phyloP scores from a whole-genome alignment of 2,113 vertebrate genomes.

The Anthoscopus minutus region DNA sequence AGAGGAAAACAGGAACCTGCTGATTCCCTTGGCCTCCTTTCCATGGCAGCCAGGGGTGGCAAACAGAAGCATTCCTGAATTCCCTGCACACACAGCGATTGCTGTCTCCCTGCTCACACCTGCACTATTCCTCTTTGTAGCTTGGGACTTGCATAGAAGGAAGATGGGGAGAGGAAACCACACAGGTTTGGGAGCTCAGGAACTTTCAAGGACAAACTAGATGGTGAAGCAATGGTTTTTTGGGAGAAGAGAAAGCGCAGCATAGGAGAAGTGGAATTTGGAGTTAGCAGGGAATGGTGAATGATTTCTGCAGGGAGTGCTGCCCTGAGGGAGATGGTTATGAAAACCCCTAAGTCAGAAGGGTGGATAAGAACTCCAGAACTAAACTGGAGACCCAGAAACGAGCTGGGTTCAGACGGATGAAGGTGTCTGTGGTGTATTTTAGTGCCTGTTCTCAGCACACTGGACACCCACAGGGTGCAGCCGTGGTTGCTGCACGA shows the following conservation, averaged over 20 bases:
- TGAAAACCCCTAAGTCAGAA: background rate
- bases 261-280: background rate
- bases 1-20: constrained; percentile 25
- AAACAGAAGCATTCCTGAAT: background rate
- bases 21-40: background rate
- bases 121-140: background rate
- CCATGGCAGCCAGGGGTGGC: background rate
- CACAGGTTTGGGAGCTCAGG: background rate
- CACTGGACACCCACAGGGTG: background rate
- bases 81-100: background rate
- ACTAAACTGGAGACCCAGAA: background rate
- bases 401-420: background rate
- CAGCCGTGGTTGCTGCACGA: background rate
- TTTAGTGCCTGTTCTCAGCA: background rate
- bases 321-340: background rate
- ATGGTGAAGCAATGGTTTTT: background rate
- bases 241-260: background rate
- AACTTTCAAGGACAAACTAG: background rate
- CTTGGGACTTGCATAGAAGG: background rate
- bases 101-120: background rate
- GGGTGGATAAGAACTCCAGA: background rate
- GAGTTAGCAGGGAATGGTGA: background rate
- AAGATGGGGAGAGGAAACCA: background rate
- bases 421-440: background rate
- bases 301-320: background rate